Conservation (phyloP, 2,113 vertebrate genomes). For the Caretta caretta region DNA sequence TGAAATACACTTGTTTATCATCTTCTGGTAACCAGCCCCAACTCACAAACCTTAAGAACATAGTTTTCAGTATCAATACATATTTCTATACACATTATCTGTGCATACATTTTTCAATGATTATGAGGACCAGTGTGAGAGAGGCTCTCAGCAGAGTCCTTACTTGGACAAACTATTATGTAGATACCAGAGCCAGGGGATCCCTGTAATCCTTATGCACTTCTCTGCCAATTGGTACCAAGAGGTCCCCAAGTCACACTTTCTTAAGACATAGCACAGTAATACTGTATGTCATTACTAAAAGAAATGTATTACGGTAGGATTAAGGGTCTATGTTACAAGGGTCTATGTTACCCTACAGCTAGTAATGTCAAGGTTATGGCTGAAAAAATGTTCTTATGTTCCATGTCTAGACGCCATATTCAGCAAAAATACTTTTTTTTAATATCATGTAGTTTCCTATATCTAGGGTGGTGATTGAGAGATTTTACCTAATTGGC, state of each 20-base stretch:
- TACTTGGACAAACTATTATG: neutral
- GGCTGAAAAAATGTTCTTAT: constrained; percentile 11
- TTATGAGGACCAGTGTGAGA: neutral
- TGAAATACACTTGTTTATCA: neutral
- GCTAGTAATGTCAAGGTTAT: constrained; percentile 48
- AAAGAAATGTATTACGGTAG: constrained; percentile 67
- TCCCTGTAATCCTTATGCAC: neutral
- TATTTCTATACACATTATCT: neutral
- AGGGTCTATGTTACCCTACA: constrained; percentile 43
- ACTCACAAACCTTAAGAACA: neutral
- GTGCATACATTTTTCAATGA: neutral
- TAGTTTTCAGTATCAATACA: neutral
- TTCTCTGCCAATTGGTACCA: neutral
- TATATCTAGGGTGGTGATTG: constrained; percentile 4
- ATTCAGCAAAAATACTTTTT: constrained; percentile 49
- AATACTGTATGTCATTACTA: constrained; percentile 58
- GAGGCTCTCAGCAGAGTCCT: neutral
- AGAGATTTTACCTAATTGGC: constrained; percentile 30
- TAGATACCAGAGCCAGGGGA: neutral
- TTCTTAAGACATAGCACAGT: constrained; percentile 6
- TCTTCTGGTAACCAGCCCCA: neutral
- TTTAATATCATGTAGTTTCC: constrained; percentile 3
- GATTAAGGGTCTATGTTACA: constrained; percentile 60
- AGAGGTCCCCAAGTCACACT: neutral
- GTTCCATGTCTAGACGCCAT: constrained; percentile 4